Conservation (phyloP, 2,113 vertebrate species). For the Urocolius indicus region DNA sequence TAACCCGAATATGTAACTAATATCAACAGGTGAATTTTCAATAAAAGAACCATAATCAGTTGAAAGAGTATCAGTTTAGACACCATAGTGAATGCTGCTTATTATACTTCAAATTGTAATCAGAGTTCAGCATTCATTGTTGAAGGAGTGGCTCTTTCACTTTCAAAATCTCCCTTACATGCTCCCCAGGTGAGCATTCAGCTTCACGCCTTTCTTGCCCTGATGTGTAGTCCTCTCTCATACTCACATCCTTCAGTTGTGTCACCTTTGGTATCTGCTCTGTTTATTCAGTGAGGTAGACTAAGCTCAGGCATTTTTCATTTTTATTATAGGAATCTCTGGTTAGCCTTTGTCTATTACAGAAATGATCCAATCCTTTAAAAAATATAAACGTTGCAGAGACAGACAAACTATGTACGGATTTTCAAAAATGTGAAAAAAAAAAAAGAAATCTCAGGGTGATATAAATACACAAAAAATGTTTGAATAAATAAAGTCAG, state of each 20-base stretch:
- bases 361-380: background rate
- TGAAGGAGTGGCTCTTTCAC: background rate
- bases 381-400: background rate
- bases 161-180: background rate
- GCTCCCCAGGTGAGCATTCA: background rate
- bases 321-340: background rate
- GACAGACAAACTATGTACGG: background rate
- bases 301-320: background rate
- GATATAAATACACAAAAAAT: background rate
- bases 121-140: background rate
- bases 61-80: background rate
- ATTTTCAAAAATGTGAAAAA: background rate
- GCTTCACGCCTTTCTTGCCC: background rate
- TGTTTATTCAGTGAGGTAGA: background rate
- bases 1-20: constrained; percentile 43
- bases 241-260: background rate
- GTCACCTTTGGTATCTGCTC: background rate
- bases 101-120: background rate
- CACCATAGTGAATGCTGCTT: background rate
- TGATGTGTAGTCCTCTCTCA: background rate
- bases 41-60: background rate
- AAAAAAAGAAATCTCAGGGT: background rate
- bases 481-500: background rate
- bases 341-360: background rate
- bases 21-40: background rate